Evolutionary conservation across 2,113 vertebrate species (phyloP), one percentile per base, ranked within the genome.

Genomic region (Ammodramus savannarum): DNA sequence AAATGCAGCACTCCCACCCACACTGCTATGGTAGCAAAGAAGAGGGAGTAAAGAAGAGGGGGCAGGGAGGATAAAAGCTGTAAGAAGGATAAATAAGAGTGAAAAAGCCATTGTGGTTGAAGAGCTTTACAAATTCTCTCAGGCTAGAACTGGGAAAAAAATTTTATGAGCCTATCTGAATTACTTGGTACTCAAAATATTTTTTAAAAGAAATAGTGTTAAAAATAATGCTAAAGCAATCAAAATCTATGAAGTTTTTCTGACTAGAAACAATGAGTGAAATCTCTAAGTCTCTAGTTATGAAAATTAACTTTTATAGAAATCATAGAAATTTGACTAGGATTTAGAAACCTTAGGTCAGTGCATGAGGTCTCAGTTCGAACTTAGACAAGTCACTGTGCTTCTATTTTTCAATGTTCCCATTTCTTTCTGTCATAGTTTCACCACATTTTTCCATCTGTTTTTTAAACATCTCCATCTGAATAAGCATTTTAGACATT

Each of bases 1-100:
- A 97, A 93, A 91, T 68, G 83, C 93, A 96, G 93, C 93, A 97
- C 93, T 96, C 92, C 94, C 96, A 96, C 93, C 58, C 58, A 78
- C 82, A 78, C 87, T 67, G 55, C 85, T 72, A 68, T 89, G 94
- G 96, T 76, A 66, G 76, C 59, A 95, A 96, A 54, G 68, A 48
- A 79, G 34, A 66, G 84, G 90, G 82, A 78, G 62, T 93, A 90
- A 89, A 92, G 83, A 81, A 90, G 90, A n/a, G 68, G 31, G 21
- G 46, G 46, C 58, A 87, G 81, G 84, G 87, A 90, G 38, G 34
- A 89, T 91, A 86, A 79, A 94, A 91, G 76, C 58, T 84, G 31
- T 49, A 63, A 85, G 55, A 88, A 71, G 9, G 34, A 78, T 78
- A 95, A 95, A 85, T 46, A 79, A 5, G 16, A 82, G 36, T 68